These are phyloP conservation scores for Drosophila kepulauana DNA, from an alignment of 1,140 invertebrate species.

Conservation along the genomic window DNA sequence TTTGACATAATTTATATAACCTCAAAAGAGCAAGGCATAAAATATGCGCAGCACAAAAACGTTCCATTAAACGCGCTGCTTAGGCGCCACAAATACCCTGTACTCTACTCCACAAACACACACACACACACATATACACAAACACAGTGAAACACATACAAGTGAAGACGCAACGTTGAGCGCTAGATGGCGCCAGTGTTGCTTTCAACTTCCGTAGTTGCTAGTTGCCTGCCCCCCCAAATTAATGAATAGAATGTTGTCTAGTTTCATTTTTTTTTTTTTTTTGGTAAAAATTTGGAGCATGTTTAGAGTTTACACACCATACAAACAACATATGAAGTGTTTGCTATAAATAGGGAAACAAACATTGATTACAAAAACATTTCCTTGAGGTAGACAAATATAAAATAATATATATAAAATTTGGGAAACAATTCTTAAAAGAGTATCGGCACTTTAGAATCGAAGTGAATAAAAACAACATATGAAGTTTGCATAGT, in stretches of 20 bases:
- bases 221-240: neutral
- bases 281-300: neutral
- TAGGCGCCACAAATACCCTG: neutral
- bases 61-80: neutral
- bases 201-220: neutral
- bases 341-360: neutral
- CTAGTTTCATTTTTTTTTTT: neutral
- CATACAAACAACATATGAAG: neutral
- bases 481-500: too few species aligned
- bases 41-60: constrained; percentile 49
- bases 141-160: neutral
- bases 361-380: too few species aligned
- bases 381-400: too few species aligned
- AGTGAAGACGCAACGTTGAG: neutral
- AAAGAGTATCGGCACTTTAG: too few species aligned
- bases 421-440: too few species aligned
- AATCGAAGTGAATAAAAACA: too few species aligned
- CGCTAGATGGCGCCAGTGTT: constrained; percentile 12
- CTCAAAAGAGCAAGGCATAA: constrained; percentile 55
- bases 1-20: constrained; percentile 64
- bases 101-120: neutral
- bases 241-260: neutral
- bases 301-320: neutral
- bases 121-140: neutral
- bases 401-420: too few species aligned